Percentiles rank a stretch among this genome's conserved stretches.
These are phyloP conservation scores for Malthinus seriepunctatus DNA, from an alignment of 2,888 invertebrate species.

Conservation along the genomic window DNA sequence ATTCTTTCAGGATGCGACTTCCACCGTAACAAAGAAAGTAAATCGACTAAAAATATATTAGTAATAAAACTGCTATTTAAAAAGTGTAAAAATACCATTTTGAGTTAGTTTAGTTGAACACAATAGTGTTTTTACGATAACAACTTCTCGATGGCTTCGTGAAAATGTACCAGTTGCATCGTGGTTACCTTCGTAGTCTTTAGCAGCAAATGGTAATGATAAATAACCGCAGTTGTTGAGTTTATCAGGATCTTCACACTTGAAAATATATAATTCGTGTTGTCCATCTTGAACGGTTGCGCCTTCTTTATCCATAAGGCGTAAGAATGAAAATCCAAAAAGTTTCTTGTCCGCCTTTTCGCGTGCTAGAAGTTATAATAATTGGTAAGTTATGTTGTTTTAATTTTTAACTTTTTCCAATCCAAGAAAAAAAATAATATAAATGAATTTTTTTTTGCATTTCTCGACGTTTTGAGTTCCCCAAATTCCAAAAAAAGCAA, in stretches of 20 bases:
- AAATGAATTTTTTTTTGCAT: no score
- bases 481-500: no score
- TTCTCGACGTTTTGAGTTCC: no score
- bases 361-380: slow-evolving; percentile 65
- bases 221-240: slow-evolving; percentile 68
- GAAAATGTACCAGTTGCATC: slow-evolving; percentile 65
- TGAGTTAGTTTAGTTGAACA: slow-evolving; percentile 98
- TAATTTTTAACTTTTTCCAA: no score
- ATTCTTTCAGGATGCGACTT: slow-evolving; percentile 86
- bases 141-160: slow-evolving; percentile 82
- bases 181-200: slow-evolving; percentile 65
- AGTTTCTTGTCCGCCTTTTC: slow-evolving; percentile 90
- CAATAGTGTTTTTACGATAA: slow-evolving; percentile 79
- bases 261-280: slow-evolving; percentile 91
- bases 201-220: slow-evolving; percentile 65
- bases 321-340: slow-evolving; percentile 88
- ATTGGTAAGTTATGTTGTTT: no score
- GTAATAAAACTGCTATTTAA: not conserved
- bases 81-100: slow-evolving; percentile 65
- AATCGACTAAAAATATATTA: slow-evolving; percentile 66
- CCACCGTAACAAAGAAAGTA: slow-evolving; percentile 89
- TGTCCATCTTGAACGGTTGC: slow-evolving; percentile 86
- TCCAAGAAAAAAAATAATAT: no score
- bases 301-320: slow-evolving; percentile 88
- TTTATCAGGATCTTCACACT: slow-evolving; percentile 83